phyloP scores from a whole-genome alignment of 2,797 vertebrate genomes.

The Semaprochilodus insignis region DNA sequence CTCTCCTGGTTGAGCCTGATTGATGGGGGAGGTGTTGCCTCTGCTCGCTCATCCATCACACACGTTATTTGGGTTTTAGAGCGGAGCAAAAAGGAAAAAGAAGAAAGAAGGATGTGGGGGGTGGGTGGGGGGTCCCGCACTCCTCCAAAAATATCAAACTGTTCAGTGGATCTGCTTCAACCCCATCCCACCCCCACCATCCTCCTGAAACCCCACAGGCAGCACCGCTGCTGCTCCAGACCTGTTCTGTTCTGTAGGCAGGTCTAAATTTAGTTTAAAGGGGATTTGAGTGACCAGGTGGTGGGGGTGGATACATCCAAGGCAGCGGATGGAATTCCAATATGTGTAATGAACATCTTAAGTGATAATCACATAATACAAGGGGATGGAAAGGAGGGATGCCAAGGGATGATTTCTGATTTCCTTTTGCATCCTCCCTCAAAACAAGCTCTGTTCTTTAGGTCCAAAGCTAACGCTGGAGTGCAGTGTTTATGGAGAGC shows the following conservation, averaged over 20 bases:
- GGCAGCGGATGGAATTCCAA: no score
- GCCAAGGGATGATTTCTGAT: no score
- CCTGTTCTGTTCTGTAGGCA: slow-evolving; percentile 53
- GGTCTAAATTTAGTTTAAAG: no score
- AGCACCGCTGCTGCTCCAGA: slow-evolving; percentile 66
- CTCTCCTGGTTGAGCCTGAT: slow-evolving; percentile 65
- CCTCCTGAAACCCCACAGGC: slow-evolving; percentile 67
- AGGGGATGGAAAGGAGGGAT: no score
- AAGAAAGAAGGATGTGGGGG: slow-evolving; percentile 63
- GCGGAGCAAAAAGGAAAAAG: slow-evolving; percentile 70
- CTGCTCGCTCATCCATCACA: slow-evolving; percentile 82
- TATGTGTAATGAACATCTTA: no score
- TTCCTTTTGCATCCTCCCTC: no score
- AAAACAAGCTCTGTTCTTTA: no score
- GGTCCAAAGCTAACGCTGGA: no score
- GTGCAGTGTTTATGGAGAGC: no score
- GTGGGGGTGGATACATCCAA: no score
- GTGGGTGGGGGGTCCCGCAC: slow-evolving; percentile 42
- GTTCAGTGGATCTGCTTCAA: slow-evolving; percentile 56
- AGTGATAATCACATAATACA: no score
- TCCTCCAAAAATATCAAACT: slow-evolving; percentile 79
- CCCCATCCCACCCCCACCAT: not conserved
- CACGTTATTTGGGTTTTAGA: slow-evolving; percentile 82
- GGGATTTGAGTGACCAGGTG: no score
- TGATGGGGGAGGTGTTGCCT: slow-evolving; percentile 78